Percentiles rank a stretch among this genome's conserved stretches.
Evolutionary conservation across 2,797 vertebrate species (phyloP).

Genomic region (Notolabrus celidotus): DNA sequence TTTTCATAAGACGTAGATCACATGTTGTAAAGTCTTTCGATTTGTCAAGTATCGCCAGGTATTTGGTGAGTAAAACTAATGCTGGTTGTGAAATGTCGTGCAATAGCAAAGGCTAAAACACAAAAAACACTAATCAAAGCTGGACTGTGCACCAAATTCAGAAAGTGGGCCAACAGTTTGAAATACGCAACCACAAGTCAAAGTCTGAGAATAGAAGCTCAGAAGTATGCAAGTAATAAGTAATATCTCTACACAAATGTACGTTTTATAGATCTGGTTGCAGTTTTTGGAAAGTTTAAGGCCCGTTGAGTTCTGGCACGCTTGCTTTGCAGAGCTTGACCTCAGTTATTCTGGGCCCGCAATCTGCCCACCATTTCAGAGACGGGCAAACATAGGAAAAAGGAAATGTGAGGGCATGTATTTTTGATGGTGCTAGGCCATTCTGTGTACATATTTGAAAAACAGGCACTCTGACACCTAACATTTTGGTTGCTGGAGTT

Average conservation of each 20-base stretch:
- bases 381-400: conserved; percentile 49
- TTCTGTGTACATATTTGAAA: conserved; percentile 54
- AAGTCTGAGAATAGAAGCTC: conserved; percentile 17
- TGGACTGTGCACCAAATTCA: conserved; percentile 4
- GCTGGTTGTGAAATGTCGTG: conserved; percentile 11
- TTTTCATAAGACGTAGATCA: conserved; percentile 59
- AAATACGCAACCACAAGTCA: conserved; percentile 3
- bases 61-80: conserved; percentile 73
- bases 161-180: conserved; percentile 1
- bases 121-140: conserved; percentile 5
- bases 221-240: conserved; percentile 22
- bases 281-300: conserved; percentile 23
- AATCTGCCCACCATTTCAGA: conserved; percentile 67
- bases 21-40: conserved; percentile 32
- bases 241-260: conserved; percentile 11
- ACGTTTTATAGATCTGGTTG: conserved; percentile 9
- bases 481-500: conserved; percentile 72
- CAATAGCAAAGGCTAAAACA: conserved; percentile 6
- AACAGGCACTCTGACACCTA: conserved; percentile 34
- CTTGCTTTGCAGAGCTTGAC: conserved; percentile 24
- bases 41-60: conserved; percentile 82
- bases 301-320: conserved; percentile 26
- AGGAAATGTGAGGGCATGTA: conserved; percentile 43
- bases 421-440: conserved; percentile 34
- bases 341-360: conserved; percentile 50